Percentiles rank a stretch among this genome's conserved stretches.
phyloP scores from a whole-genome alignment of 2,113 vertebrate species.

The Actenoides lindsayi region DNA sequence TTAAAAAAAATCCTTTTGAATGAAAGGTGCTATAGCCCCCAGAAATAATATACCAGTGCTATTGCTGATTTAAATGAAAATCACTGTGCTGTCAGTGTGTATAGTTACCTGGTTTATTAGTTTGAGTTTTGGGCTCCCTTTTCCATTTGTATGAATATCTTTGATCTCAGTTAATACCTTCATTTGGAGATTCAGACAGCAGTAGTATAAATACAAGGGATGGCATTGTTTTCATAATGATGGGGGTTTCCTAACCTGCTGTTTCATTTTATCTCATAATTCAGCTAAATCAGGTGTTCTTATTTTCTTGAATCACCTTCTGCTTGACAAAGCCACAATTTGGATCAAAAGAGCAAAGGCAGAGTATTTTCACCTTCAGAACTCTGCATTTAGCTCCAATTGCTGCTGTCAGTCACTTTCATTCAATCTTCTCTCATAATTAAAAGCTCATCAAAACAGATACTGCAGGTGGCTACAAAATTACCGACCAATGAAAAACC shows the following conservation, averaged over 20 bases:
- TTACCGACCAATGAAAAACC: neutral
- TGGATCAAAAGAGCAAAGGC: conserved; percentile 6
- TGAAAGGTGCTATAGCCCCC: neutral
- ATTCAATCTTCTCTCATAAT: neutral
- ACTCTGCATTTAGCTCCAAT: neutral
- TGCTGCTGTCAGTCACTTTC: neutral
- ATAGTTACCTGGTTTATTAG: neutral
- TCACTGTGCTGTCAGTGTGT: conserved; percentile 26
- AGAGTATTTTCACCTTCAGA: neutral
- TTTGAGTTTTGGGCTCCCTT: neutral
- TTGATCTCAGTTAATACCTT: conserved; percentile 58
- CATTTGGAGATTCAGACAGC: conserved; percentile 43
- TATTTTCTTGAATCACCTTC: conserved; percentile 12
- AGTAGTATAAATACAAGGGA: conserved; percentile 16
- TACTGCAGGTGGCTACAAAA: neutral
- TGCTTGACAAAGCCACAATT: neutral
- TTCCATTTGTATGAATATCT: conserved; percentile 19
- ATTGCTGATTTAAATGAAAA: neutral
- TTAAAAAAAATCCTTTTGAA: conserved; percentile 16
- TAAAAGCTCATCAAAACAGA: neutral
- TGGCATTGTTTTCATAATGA: conserved; percentile 41
- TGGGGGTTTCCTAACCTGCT: conserved; percentile 28
- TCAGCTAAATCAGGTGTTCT: conserved; percentile 21
- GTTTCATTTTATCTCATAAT: neutral
- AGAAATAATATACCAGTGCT: neutral